Percentiles rank a stretch among this genome's conserved stretches.
Evolutionary conservation across 2,888 invertebrate species (phyloP).

Genomic region (Cephus spinipes): DNA sequence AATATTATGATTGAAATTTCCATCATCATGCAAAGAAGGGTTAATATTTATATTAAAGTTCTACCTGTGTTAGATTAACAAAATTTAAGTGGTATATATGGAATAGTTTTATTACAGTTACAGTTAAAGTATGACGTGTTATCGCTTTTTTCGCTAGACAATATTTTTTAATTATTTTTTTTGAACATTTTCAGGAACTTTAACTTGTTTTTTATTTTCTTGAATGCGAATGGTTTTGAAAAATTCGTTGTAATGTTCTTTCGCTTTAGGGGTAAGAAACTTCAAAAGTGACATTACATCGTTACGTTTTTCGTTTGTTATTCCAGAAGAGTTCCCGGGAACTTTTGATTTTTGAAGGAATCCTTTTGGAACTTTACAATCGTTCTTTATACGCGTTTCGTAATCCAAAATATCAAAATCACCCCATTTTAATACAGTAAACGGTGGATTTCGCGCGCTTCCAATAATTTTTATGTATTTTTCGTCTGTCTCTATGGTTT

Average conservation of each 20-base stretch:
- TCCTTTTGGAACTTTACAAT: slow-evolving; percentile 7
- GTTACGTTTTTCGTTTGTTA: slow-evolving; percentile 15
- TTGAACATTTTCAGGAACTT: too few species aligned
- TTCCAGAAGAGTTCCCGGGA: slow-evolving; percentile 12
- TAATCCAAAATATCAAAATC: slow-evolving; percentile 22
- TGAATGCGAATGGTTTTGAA: not conserved
- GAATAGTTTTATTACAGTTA: too few species aligned
- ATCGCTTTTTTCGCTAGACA: too few species aligned
- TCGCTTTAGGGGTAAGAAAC: slow-evolving; percentile 19
- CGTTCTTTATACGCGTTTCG: slow-evolving; percentile 11
- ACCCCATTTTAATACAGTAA: slow-evolving; percentile 20
- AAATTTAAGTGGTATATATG: too few species aligned
- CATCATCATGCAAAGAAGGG: too few species aligned
- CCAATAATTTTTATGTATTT: slow-evolving; percentile 21
- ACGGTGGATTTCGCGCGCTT: slow-evolving; percentile 21
- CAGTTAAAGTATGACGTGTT: too few species aligned
- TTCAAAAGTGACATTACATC: slow-evolving; percentile 17
- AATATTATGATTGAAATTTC: too few species aligned
- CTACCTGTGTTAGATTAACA: too few species aligned
- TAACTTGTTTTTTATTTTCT: too few species aligned
- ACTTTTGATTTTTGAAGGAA: slow-evolving; percentile 12
- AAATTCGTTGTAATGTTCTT: slow-evolving; percentile 5
- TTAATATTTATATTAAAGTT: too few species aligned
- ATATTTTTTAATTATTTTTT: too few species aligned
- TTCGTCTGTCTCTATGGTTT: slow-evolving; percentile 21